phyloP scores from a whole-genome alignment of 2,888 invertebrate species.

The Epirrita christyi region DNA sequence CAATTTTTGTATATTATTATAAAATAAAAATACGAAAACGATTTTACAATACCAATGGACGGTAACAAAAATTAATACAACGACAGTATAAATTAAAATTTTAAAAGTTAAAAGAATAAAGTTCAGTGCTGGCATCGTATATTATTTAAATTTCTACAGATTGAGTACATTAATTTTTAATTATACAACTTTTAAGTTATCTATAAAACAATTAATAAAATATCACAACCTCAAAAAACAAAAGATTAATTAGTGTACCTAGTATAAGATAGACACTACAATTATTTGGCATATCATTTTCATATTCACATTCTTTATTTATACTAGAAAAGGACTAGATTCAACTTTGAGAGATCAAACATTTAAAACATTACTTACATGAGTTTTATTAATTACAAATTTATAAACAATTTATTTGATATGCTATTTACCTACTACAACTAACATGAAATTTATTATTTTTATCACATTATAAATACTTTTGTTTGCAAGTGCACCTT shows the following conservation, averaged over 20 bases:
- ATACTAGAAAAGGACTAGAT: conserved; percentile 13
- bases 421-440: conserved; percentile 56
- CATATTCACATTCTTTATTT: conserved; percentile 28
- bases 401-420: conserved; percentile 51
- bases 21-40: background rate
- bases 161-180: background rate
- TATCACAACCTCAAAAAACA: conserved; percentile 67
- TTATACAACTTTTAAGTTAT: background rate
- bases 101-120: too few relatives aligned
- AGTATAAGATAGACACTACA: conserved; percentile 1
- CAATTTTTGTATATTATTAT: background rate
- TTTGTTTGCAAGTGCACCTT: conserved; percentile 25
- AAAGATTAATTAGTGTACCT: conserved; percentile 50
- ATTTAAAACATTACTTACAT: conserved; percentile 13
- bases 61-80: conserved; percentile 2
- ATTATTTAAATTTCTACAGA: background rate
- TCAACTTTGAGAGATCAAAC: conserved; percentile 18
- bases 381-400: conserved; percentile 35
- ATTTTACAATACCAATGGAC: conserved; percentile 10
- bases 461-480: conserved; percentile 54
- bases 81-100: too few relatives aligned
- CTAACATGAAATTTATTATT: conserved; percentile 51
- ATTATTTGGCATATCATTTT: conserved; percentile 33
- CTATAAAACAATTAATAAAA: conserved; percentile 4
- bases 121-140: background rate